Base-by-base conservation (phyloP, 2,797 vertebrate genomes). In the Brachyalestes nurse region DNA sequence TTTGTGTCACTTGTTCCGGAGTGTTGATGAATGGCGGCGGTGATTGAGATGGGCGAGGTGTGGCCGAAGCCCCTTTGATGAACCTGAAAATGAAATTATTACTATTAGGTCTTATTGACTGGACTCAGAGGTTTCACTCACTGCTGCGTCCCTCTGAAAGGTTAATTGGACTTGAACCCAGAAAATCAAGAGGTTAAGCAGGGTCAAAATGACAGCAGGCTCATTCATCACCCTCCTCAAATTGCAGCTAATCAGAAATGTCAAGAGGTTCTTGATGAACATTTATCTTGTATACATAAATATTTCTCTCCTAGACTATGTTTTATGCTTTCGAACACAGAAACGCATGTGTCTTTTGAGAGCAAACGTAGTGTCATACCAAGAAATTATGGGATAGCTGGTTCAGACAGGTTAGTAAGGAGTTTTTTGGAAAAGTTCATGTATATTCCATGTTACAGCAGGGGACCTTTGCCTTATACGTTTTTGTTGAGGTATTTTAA, bases 161-260 rank as follows among this genome's bases (percentile, higher is more conserved):
- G 97, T 98, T 98, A 98, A 98, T 98, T 98, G 94, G 96, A 98
- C 97, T 97, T 97, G 96, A 98, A 97, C 97, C 95, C 91, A 89
- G 95, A 95, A 97, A 97, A 96, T 97, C 96, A 97, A 96, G 95
- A 96, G 97, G 97, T 98, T 97, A 96, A 93, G 84, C 92, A 89
- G 92, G 97, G 97, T 97, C 96, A 96, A 87, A 86, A 90, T 93
- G 94, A 95, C 95, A 96, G 95, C 92, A 95, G 93, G 94, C 87
- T 88, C 92, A 92, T 95, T 96, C 95, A 88, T 91, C 91, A 86
- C 82, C 84, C 79, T 82, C 80, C 87, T 89, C 87, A 95, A 94
- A 95, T 94, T 92, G 93, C 92, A 79, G 86, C 95, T 97, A 96
- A 96, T 95, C 95, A 96, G 94, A 95, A 96, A 95, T 95, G 94